Conservation (phyloP, 1,140 invertebrate species). For the Camponotus floridanus region DNA sequence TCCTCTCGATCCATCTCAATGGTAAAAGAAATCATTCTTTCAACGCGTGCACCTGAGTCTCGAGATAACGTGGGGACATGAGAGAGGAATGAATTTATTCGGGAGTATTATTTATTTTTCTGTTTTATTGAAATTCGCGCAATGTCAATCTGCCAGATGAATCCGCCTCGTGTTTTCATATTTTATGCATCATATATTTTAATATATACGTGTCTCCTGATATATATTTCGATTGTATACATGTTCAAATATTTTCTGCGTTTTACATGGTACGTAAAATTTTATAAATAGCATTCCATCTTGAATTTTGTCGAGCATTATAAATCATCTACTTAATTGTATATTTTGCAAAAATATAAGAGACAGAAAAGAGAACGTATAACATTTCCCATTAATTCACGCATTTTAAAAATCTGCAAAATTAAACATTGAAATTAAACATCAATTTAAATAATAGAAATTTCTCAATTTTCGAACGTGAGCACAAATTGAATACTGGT, state of each 20-base stretch:
- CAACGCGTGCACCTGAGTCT: slow-evolving; percentile 20
- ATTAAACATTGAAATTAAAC: slow-evolving; percentile 42
- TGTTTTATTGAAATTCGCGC: neutral
- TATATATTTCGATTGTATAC: no score
- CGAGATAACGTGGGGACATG: neutral
- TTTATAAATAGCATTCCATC: no score
- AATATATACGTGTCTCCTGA: no score
- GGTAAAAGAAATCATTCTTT: slow-evolving; percentile 46
- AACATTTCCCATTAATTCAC: neutral
- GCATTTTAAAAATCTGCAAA: slow-evolving; percentile 29
- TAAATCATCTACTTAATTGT: neutral
- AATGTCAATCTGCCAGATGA: neutral
- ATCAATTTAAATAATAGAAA: slow-evolving; percentile 24
- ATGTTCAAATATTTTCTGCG: no score
- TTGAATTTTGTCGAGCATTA: no score
- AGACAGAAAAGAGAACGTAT: no score
- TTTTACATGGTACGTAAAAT: no score
- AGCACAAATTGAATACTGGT: slow-evolving; percentile 25
- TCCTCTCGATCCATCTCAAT: slow-evolving; percentile 13
- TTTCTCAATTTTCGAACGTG: slow-evolving; percentile 29
- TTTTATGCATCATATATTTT: no score
- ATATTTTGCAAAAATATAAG: neutral
- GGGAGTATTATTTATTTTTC: slow-evolving; percentile 17
- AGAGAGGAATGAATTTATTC: slow-evolving; percentile 31
- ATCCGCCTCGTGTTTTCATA: slow-evolving; percentile 13